Evolutionary conservation across 2,797 vertebrate genomes (phyloP).

Genomic region (Ptychadena robeensis): DNA sequence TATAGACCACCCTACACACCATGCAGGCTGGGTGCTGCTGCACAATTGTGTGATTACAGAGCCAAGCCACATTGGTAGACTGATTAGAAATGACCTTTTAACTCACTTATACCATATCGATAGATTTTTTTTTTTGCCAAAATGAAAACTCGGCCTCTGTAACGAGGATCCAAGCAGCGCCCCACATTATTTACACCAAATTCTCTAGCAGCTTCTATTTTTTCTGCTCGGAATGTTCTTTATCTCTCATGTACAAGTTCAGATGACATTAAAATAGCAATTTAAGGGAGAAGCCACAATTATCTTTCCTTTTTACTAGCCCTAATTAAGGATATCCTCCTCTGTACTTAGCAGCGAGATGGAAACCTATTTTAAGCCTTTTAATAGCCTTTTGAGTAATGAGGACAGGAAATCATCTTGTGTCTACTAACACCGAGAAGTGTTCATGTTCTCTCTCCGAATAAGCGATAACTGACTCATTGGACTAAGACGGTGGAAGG

Average conservation of each 20-base stretch:
- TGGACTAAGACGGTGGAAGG: constrained; percentile 36
- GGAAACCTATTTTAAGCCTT: constrained; percentile 24
- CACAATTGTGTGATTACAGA: too few species aligned
- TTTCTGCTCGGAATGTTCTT: neutral
- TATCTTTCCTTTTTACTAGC: constrained; percentile 46
- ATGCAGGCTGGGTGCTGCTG: too few species aligned
- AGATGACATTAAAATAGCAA: constrained; percentile 54
- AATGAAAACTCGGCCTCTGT: neutral
- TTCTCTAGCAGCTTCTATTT: neutral
- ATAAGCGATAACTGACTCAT: constrained; percentile 32
- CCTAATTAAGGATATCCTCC: constrained; percentile 55
- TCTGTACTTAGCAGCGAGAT: constrained; percentile 19
- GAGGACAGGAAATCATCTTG: constrained; percentile 48
- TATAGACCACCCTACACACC: too few species aligned
- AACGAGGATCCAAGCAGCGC: neutral
- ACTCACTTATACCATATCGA: neutral
- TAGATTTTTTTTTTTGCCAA: neutral
- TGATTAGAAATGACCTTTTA: too few species aligned
- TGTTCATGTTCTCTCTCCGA: constrained; percentile 27
- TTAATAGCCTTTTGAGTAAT: constrained; percentile 52
- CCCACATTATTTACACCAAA: neutral
- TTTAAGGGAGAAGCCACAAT: constrained; percentile 53
- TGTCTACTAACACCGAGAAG: constrained; percentile 44
- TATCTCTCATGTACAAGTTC: constrained; percentile 29
- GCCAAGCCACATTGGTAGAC: too few species aligned